Percentiles rank a stretch among this genome's conserved stretches.
Evolutionary conservation across 2,888 invertebrate species (phyloP).

Genomic region (Spatulosminthurus flaviceps): DNA sequence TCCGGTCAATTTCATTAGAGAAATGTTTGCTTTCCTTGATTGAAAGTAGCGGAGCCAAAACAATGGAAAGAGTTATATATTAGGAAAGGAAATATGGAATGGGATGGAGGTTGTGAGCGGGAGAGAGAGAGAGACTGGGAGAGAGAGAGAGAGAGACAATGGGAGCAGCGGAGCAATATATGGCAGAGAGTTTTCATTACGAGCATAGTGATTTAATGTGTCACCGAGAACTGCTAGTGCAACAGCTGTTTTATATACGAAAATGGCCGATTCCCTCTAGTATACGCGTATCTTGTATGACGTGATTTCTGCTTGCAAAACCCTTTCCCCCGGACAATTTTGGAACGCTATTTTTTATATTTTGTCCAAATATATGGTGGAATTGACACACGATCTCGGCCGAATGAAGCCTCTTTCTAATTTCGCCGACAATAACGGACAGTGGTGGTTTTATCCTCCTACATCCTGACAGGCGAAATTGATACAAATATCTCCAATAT

Average conservation of each 20-base stretch:
- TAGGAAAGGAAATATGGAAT: constrained; percentile 45
- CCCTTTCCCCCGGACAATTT: constrained; percentile 52
- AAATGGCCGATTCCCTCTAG: constrained; percentile 63
- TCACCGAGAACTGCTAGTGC: constrained; percentile 63
- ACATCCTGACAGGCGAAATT: constrained; percentile 63
- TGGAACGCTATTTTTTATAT: constrained; percentile 39
- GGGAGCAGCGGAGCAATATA: constrained; percentile 49
- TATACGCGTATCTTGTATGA: constrained; percentile 44
- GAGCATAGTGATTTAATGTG: constrained; percentile 64
- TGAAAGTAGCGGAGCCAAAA: constrained; percentile 60
- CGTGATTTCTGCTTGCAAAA: constrained; percentile 39
- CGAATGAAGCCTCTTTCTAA: constrained; percentile 61
- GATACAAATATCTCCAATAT: constrained; percentile 62
- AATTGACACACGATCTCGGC: constrained; percentile 58
- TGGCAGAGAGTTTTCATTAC: constrained; percentile 62
- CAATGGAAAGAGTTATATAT: constrained; percentile 58
- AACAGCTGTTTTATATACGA: constrained; percentile 64
- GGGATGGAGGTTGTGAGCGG: constrained; percentile 24
- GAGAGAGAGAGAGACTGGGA: constrained; percentile 32
- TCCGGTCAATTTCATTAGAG: constrained; percentile 63
- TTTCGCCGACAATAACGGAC: constrained; percentile 63
- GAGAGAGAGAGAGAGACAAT: constrained; percentile 35
- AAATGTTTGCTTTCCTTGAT: constrained; percentile 63
- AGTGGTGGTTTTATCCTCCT: constrained; percentile 61
- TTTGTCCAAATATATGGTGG: constrained; percentile 47